A percentile compares a stretch with the other conserved stretches of the same genome.
phyloP scores from a whole-genome alignment of 2,888 invertebrate genomes.

The Drosophila infuscata region DNA sequence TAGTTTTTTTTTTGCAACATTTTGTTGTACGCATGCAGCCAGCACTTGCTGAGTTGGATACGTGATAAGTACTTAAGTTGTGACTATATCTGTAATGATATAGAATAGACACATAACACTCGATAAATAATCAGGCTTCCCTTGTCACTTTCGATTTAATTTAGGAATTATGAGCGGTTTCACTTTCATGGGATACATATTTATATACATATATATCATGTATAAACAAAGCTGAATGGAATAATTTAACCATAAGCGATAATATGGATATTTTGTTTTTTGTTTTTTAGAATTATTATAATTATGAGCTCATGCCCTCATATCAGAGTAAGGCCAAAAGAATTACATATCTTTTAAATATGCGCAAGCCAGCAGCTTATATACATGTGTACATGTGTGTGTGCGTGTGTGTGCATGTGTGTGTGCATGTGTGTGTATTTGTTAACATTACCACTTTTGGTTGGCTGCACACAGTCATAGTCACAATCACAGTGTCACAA shows the following conservation, averaged over 20 bases:
- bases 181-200: neutral
- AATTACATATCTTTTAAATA: slow-evolving; percentile 17
- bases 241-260: slow-evolving; percentile 4
- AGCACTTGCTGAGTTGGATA: neutral
- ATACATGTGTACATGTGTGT: neutral
- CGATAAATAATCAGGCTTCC: neutral
- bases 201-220: too few species aligned
- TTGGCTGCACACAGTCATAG: slow-evolving; percentile 39
- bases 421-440: slow-evolving; percentile 14
- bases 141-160: neutral
- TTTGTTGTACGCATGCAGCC: too few species aligned
- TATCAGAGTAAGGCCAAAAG: slow-evolving; percentile 18
- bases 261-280: slow-evolving; percentile 1
- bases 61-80: neutral
- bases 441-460: slow-evolving; percentile 46
- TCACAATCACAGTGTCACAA: slow-evolving; percentile 12
- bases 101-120: neutral
- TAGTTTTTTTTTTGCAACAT: neutral
- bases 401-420: neutral
- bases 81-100: too few species aligned
- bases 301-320: slow-evolving; percentile 34
- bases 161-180: neutral
- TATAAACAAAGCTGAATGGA: neutral
- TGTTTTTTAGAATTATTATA: slow-evolving; percentile 10
- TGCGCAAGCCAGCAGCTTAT: slow-evolving; percentile 22